Base-by-base conservation (phyloP, 2,113 vertebrate genomes). In the Arvicanthis niloticus region DNA sequence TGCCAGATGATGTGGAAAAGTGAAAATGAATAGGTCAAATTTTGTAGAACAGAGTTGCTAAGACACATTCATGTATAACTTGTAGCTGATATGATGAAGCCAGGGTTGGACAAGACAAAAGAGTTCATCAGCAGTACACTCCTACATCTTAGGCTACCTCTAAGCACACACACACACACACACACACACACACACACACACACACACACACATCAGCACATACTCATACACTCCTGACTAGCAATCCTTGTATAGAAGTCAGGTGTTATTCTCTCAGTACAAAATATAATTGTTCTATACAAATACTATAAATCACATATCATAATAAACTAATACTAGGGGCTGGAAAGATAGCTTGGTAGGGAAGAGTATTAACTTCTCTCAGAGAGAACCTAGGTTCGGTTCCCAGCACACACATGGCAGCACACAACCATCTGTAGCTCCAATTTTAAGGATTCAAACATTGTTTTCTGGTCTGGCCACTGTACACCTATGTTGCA, bases 1-100 rank as follows among this genome's bases (percentile, higher is more conserved):
- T 92, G 65, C 80, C 78, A 86, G 67, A 78, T 76, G 65, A 91
- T 77, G 84, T 51, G 7, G 81, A 72, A 31, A 89, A 89, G 16
- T 87, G n/a, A 95, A 53, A 96, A 58, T 95, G 80, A 5, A 81
- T 80, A 96, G 85, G 60, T 93, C 76, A 91, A 5, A 93, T 88
- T 2, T 77, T 8, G 22, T 37, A 88, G 40, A 60, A 94, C 42
- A 65, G 89, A 77, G 40, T 78, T 87, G 82, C 91, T 92, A 88
- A 95, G 85, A 68, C 7, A 86, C 19, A 56, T 4, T 45, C 45
- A 90, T 40, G 7, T 21, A 24, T 7, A 17, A 76, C 17, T 48
- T 58, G 26, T 31, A 53, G 56, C 4, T n/a, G 51, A 89, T 56
- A 12, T 21, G 11, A 31, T 19, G 9, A 31, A 77, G 9, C 37